Evolutionary conservation across 2,113 vertebrate genomes (phyloP).

Genomic region (Hyperopisus bebe): DNA sequence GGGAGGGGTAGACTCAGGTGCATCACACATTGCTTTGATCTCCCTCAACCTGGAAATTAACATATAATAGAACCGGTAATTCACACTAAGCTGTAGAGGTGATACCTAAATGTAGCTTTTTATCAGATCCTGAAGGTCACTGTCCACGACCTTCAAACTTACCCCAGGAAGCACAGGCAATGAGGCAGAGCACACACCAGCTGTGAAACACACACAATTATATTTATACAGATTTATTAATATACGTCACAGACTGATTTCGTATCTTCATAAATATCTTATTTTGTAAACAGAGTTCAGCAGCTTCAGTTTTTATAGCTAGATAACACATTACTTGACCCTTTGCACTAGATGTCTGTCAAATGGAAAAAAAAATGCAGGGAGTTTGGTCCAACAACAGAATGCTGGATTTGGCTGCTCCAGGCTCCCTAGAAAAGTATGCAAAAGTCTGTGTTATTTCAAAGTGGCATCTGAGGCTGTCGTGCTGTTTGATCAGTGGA

Average conservation of each 20-base stretch:
- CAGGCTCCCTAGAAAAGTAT: not conserved
- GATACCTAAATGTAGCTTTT: not conserved
- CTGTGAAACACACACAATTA: not conserved
- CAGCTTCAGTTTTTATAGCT: not conserved
- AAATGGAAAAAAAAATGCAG: not conserved
- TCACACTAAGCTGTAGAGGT: not conserved
- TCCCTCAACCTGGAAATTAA: not conserved
- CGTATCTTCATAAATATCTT: not conserved
- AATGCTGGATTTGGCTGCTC: not conserved
- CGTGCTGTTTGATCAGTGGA: not conserved
- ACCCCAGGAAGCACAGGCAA: not conserved
- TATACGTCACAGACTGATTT: not conserved
- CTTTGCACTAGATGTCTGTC: not conserved
- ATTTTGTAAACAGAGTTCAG: not conserved
- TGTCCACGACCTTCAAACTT: not conserved
- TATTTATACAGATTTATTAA: not conserved
- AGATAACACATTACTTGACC: not conserved
- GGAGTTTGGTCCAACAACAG: not conserved
- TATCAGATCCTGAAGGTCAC: not conserved
- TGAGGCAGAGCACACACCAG: not conserved
- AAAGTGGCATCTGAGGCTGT: not conserved
- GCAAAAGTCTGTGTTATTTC: not conserved
- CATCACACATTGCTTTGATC: not conserved
- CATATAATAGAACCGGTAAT: not conserved
- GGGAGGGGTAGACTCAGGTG: not conserved